Base-by-base conservation (phyloP, 2,888 invertebrate species). In the Troilus luridus region DNA sequence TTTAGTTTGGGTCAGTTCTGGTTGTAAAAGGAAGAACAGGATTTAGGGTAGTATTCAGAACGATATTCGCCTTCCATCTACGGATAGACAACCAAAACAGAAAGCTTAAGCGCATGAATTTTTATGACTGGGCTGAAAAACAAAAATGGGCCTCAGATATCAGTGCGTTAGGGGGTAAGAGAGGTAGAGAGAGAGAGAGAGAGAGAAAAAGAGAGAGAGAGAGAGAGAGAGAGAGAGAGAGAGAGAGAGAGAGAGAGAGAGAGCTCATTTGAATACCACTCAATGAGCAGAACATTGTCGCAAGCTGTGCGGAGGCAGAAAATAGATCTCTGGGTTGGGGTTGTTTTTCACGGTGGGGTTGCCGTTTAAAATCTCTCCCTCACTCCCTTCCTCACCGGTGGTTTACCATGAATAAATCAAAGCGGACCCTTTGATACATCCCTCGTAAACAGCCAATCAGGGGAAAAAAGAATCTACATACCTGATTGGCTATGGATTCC, bases 331-430 rank as follows among this genome's bases (percentile, higher is more conserved):
- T 11, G 85, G 17, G 5, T 11, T 11, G 21, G 56, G 85, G 56
- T 85, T 85, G 85, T 85, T 85, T 85, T 85, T 85, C 85, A 85
- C 85, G 56, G 56, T 58, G 85, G 85, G 85, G 85, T 54, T 54
- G 3, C 85, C n/a, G 56, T 85, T 85, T 85, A 85, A 85, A 85
- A 85, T 85, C 56, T 85, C n/a, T 56, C 12, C 56, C 11, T n/a
- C 3, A 56, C 3, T n/a, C 72, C 85, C 56, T 85, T 58, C 56
- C 85, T 58, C 56, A n/a, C 10, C 56, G 85, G 85, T n/a, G 85
- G 85, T 85, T 85, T 85, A 85, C 85, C 85, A 85, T 85, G 85
- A 85, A 85, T 85, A 85, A 85, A 85, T 85, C 85, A 85, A n/a
- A 10, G 56, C 54, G 85, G 56, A n/a, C 85, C 85, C 85, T 85